Evolutionary conservation across 2,113 vertebrate genomes (phyloP).

Genomic region (Dendrocopos noguchii): DNA sequence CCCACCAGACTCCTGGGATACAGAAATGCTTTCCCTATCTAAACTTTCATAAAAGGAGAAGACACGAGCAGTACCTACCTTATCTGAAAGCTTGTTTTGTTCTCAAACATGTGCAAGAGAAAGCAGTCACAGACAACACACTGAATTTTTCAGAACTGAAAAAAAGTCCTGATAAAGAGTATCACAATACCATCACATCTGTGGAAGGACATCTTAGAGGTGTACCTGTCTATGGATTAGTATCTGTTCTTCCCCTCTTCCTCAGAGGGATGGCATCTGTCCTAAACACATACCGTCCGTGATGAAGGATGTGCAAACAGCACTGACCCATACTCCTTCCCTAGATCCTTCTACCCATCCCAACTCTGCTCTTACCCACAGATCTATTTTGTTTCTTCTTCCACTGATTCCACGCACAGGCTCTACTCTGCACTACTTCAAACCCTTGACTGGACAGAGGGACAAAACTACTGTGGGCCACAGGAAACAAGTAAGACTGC

Average conservation of each 20-base stretch:
- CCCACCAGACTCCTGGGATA: not conserved
- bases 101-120: not conserved
- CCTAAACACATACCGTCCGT: not conserved
- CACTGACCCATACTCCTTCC: not conserved
- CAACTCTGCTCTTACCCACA: not conserved
- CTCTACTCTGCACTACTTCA: not conserved
- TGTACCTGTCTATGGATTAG: fast-evolving
- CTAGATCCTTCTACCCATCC: not conserved
- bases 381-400: not conserved
- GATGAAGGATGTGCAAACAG: not conserved
- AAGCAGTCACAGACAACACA: not conserved
- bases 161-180: not conserved
- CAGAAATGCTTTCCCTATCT: not conserved
- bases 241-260: not conserved
- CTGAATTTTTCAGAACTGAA: not conserved
- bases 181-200: not conserved
- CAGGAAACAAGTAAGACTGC: not conserved
- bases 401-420: not conserved
- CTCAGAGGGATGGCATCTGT: not conserved
- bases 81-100: not conserved
- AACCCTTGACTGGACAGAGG: not conserved
- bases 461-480: not conserved
- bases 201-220: not conserved
- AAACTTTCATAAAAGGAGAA: not conserved
- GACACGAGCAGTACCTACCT: not conserved